These are phyloP conservation scores for Oceanites oceanicus DNA, from an alignment of 2,113 vertebrate species.

Conservation along the genomic window DNA sequence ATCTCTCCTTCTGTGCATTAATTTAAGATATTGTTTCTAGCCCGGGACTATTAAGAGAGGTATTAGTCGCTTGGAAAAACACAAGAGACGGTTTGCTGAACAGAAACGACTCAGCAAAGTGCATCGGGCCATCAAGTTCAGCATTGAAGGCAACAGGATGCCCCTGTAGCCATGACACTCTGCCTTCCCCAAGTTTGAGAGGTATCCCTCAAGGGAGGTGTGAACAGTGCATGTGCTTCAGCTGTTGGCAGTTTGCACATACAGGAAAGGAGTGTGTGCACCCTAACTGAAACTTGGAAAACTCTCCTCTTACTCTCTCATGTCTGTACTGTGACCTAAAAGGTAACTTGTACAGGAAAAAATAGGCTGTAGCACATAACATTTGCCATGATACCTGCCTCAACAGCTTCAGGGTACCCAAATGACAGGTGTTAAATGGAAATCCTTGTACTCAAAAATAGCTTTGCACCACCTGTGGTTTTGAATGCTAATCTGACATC, in stretches of 20 bases:
- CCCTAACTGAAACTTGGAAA: constrained; percentile 42
- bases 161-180: constrained; percentile 82
- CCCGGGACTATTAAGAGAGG: constrained; percentile 85
- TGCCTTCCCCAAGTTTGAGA: constrained; percentile 64
- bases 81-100: constrained; percentile 92
- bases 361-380: background rate
- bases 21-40: constrained; percentile 80
- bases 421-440: background rate
- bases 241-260: constrained; percentile 42
- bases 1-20: constrained; percentile 68
- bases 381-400: background rate
- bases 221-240: constrained; percentile 73
- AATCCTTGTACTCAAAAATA: background rate
- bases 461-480: background rate
- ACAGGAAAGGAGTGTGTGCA: constrained; percentile 23
- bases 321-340: constrained; percentile 35
- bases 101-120: constrained; percentile 83
- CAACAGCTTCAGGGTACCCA: background rate
- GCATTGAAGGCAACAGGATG: constrained; percentile 95
- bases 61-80: constrained; percentile 91
- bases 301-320: background rate
- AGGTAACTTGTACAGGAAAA: constrained; percentile 22
- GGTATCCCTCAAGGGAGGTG: constrained; percentile 73
- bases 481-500: background rate
- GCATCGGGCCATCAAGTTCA: constrained; percentile 92